Percentiles rank a stretch among this genome's conserved stretches.
These are phyloP conservation scores for Lytechinus pictus DNA, from an alignment of 35 echinoderm and acorn worm species.

Conservation along the genomic window DNA sequence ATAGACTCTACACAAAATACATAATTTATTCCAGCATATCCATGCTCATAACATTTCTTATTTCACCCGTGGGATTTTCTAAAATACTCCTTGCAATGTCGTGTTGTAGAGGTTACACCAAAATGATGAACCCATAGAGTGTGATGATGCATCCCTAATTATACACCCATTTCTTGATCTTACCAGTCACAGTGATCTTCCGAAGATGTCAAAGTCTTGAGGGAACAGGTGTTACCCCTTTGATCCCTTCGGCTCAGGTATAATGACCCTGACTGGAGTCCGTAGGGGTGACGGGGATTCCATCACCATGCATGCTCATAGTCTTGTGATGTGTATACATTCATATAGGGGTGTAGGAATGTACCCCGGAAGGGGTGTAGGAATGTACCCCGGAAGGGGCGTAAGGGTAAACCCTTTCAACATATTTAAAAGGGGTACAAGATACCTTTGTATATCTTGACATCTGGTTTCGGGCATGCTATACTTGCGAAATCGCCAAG, in stretches of 20 bases:
- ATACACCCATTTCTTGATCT: neutral
- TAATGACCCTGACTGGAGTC: neutral
- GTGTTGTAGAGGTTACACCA: too few relatives aligned
- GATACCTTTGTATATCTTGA: neutral
- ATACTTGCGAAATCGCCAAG: neutral
- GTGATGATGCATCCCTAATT: neutral
- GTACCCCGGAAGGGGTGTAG: neutral
- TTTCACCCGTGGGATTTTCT: too few relatives aligned
- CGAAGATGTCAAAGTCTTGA: neutral
- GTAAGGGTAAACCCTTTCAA: too few relatives aligned
- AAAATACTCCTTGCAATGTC: too few relatives aligned
- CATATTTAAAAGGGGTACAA: neutral
- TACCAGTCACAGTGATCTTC: neutral
- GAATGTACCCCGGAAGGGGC: neutral
- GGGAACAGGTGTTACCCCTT: neutral
- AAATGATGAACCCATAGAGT: too few relatives aligned
- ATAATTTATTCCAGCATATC: too few relatives aligned
- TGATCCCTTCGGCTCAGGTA: neutral
- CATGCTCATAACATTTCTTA: too few relatives aligned
- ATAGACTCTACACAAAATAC: too few relatives aligned
- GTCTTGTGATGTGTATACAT: neutral
- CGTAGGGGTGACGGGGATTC: neutral
- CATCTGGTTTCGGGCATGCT: neutral
- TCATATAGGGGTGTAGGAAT: neutral
- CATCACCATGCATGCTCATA: neutral